Percentiles rank a stretch among this genome's conserved stretches.
phyloP scores from a whole-genome alignment of 2,113 vertebrate species.

The Rhabdomys dilectus region DNA sequence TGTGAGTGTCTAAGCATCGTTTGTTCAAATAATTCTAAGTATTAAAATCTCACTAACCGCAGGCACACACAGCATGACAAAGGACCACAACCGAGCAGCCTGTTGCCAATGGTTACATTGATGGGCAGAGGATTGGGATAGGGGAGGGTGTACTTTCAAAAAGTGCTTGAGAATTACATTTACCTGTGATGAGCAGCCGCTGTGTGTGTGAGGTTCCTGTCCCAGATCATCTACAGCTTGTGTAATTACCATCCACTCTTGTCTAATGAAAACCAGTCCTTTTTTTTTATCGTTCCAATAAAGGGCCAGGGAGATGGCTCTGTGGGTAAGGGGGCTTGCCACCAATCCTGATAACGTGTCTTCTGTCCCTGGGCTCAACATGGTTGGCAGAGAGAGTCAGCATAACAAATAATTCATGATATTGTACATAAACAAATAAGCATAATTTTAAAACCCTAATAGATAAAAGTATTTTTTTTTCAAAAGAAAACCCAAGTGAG shows the following conservation, averaged over 20 bases:
- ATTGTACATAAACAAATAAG: not conserved
- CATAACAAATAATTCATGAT: too few relatives aligned
- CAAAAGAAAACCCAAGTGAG: not conserved
- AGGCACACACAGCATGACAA: not conserved
- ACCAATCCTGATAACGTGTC: not conserved
- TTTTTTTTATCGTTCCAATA: not conserved
- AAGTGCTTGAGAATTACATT: not conserved
- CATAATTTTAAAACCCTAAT: not conserved
- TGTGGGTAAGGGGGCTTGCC: not conserved
- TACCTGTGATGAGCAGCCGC: accelerated
- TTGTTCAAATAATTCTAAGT: not conserved
- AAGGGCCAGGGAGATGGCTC: not conserved
- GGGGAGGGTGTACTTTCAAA: not conserved
- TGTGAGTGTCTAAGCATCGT: not conserved
- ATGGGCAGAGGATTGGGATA: not conserved
- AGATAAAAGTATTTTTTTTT: not conserved
- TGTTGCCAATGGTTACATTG: not conserved
- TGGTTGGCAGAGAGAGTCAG: not conserved
- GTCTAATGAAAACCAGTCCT: not conserved
- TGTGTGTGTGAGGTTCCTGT: accelerated
- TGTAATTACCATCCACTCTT: not conserved
- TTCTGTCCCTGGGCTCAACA: not conserved
- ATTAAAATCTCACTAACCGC: not conserved
- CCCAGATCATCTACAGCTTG: not conserved
- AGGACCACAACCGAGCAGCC: not conserved